Base-by-base conservation (phyloP, 35 echinoderm and acorn worm genomes). In the Strongylocentrotus purpuratus region DNA sequence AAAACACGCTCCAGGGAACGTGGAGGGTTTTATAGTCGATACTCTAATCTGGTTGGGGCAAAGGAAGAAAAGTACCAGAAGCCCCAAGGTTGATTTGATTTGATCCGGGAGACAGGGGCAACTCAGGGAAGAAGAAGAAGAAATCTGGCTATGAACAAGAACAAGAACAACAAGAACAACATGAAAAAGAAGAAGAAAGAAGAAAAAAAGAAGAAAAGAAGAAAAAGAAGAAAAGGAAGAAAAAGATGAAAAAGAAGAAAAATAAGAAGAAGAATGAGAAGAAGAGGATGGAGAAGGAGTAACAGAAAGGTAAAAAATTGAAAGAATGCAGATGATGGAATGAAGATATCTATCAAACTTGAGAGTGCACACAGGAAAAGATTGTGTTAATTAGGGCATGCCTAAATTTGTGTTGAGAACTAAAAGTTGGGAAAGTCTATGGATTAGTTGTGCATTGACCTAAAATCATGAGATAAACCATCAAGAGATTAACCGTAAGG, bases 41-140 rank as follows among this genome's bases (percentile, higher is more conserved):
- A 93, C 91, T 31, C 91, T 93, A 93, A 93, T 93, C 91, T 93
- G 45, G 46, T 58, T 58, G 17, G 45, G 25, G 65, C 65, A 78
- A 78, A 18, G 65, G 65, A 78, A 78, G 65, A 20, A 93, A 58
- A 58, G 46, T 47, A 58, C 45, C 9, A 93, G 45, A 15, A 46
- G 91, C 48, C 91, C 45, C 11, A 45, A 31, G 45, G 48, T 32
- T 46, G 48, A 32, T 93, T 31, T 48, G 91, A 93, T 58, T 93
- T 93, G 91, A 93, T 31, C 48, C 17, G 31, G 45, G 48, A 28
- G 33, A 58, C 10, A 31, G 91, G 45, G 45, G 48, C 13, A 31
- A 93, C n/a, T 4, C 31, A 58, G 91, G 91, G 91, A 58, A 50
- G 31, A 31, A n/a, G n/a, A n/a, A n/a, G n/a, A n/a, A 7, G 20